phyloP scores from a whole-genome alignment of 2,113 vertebrate genomes.

The Brienomyrus longianalis region DNA sequence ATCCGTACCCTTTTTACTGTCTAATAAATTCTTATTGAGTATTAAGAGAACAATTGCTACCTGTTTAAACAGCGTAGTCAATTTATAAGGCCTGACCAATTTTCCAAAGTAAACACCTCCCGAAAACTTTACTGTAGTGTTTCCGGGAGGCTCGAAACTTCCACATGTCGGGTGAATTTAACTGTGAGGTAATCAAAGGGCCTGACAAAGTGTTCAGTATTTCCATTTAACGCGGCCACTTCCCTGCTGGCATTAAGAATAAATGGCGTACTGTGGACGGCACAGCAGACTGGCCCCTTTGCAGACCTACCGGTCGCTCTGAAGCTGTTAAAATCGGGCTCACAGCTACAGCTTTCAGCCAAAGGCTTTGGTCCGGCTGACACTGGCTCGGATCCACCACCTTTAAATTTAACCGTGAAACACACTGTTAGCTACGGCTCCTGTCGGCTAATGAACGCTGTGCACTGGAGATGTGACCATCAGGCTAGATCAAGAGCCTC shows the following conservation, averaged over 20 bases:
- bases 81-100: conserved; percentile 34
- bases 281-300: not conserved
- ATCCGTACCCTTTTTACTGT: not conserved
- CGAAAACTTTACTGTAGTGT: conserved; percentile 34
- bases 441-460: not conserved
- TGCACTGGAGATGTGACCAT: not conserved
- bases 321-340: not conserved
- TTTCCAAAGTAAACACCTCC: conserved; percentile 47
- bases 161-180: conserved; percentile 9
- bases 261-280: conserved; percentile 24
- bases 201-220: not conserved
- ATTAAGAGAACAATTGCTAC: conserved; percentile 34
- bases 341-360: not conserved
- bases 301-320: not conserved
- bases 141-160: conserved; percentile 30
- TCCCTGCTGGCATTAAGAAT: conserved; percentile 37
- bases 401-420: not conserved
- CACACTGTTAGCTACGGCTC: not conserved
- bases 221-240: conserved; percentile 22
- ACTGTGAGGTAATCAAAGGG: conserved; percentile 11
- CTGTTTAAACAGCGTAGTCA: conserved; percentile 39
- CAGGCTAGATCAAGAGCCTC: not conserved
- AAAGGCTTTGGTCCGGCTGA: not conserved
- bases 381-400: not conserved
- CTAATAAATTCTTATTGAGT: conserved; percentile 21